Evolutionary conservation across 2,797 vertebrate genomes (phyloP).

Genomic region (Darevskia mixta): DNA sequence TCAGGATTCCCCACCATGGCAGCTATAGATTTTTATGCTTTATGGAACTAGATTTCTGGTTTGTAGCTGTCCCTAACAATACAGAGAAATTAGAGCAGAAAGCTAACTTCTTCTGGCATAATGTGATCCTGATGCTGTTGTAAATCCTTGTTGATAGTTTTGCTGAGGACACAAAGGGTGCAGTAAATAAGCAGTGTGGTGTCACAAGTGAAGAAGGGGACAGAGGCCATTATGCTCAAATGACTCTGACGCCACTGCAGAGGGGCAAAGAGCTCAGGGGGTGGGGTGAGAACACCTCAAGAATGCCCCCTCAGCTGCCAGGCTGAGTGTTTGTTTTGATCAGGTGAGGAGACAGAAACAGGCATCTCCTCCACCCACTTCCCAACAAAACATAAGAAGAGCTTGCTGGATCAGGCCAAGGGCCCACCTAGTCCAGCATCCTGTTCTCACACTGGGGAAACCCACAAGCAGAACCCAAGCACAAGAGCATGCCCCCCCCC

Average conservation of each 20-base stretch:
- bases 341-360: not conserved
- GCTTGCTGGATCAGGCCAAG: too few relatives aligned
- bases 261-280: not conserved
- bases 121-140: not conserved
- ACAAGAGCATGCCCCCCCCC: too few relatives aligned
- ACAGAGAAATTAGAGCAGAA: not conserved
- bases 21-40: not conserved
- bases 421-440: too few relatives aligned
- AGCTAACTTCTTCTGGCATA: not conserved
- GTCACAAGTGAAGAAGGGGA: not conserved
- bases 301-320: not conserved
- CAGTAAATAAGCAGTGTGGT: not conserved
- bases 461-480: too few relatives aligned
- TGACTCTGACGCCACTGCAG: not conserved
- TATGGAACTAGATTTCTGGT: not conserved
- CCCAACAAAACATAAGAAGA: too few relatives aligned
- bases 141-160: constrained; percentile 1
- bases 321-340: not conserved
- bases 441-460: too few relatives aligned
- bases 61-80: constrained; percentile 12
- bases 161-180: not conserved
- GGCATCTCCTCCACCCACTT: too few relatives aligned
- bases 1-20: not conserved
- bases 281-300: not conserved
- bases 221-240: not conserved